phyloP scores from a whole-genome alignment of 2,113 vertebrate species.

The Falco punctatus region DNA sequence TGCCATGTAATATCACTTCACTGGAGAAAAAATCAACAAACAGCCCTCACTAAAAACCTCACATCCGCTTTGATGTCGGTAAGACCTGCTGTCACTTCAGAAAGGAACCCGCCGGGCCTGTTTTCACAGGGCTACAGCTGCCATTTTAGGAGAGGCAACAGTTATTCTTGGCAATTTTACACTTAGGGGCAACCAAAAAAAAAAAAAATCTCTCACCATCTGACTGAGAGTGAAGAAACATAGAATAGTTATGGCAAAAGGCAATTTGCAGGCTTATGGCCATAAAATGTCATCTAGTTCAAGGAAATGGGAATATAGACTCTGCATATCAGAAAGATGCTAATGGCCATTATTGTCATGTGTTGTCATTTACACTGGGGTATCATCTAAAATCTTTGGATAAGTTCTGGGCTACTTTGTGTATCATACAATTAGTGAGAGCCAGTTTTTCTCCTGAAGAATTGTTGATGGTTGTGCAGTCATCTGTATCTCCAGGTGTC shows the following conservation, averaged over 20 bases:
- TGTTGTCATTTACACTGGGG: neutral
- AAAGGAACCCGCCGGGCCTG: slow-evolving; percentile 17
- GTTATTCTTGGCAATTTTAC: slow-evolving; percentile 58
- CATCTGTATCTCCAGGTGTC: neutral
- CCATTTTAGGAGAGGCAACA: slow-evolving; percentile 26
- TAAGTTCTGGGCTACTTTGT: neutral
- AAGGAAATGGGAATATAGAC: neutral
- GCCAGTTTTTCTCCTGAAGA: neutral
- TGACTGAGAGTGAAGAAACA: neutral
- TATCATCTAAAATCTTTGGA: neutral
- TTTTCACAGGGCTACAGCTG: slow-evolving; percentile 37
- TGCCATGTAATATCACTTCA: slow-evolving; percentile 72
- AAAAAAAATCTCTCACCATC: neutral
- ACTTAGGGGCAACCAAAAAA: neutral
- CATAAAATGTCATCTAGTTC: neutral
- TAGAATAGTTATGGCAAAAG: neutral
- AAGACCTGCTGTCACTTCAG: slow-evolving; percentile 50
- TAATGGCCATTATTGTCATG: neutral
- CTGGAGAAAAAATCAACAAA: slow-evolving; percentile 66
- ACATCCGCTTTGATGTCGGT: neutral
- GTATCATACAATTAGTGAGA: neutral
- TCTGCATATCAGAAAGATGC: neutral
- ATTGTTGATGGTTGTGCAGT: neutral
- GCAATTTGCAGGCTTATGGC: neutral
- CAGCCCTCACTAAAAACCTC: slow-evolving; percentile 47